Evolutionary conservation across 1,140 invertebrate species (phyloP).

Genomic region (Pararge aegeria): DNA sequence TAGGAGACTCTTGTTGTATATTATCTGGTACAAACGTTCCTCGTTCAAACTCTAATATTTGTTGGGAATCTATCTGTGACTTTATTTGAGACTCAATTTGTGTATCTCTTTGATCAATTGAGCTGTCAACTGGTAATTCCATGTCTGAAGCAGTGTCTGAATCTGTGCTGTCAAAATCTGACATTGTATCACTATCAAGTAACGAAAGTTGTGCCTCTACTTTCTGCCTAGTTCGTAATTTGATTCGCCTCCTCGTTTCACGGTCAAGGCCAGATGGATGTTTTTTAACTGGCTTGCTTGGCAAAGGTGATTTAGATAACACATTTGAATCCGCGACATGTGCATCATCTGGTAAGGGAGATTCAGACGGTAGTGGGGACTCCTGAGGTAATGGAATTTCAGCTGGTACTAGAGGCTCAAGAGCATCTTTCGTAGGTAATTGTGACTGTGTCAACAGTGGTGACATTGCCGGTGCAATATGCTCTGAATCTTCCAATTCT

Average conservation of each 20-base stretch:
- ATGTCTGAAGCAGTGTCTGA: too few relatives aligned
- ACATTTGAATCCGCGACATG: slow-evolving; percentile 3
- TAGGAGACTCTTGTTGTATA: slow-evolving; percentile 22
- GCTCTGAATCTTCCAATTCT: slow-evolving; percentile 16
- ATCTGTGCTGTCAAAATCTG: too few relatives aligned
- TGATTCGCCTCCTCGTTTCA: slow-evolving; percentile 5
- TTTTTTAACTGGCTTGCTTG: slow-evolving; percentile 27
- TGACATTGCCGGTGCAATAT: slow-evolving; percentile 24
- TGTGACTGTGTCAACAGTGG: slow-evolving; percentile 30
- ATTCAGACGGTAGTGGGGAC: slow-evolving; percentile 37
- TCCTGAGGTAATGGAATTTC: slow-evolving; percentile 46
- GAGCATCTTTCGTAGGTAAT: slow-evolving; percentile 18
- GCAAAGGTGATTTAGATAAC: slow-evolving; percentile 9
- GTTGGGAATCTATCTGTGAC: slow-evolving; percentile 18
- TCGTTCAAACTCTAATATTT: slow-evolving; percentile 17
- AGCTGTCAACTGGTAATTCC: too few relatives aligned
- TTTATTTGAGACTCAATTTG: slow-evolving; percentile 20
- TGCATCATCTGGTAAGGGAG: slow-evolving; percentile 28
- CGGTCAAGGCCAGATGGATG: slow-evolving; percentile 12
- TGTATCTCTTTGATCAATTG: too few relatives aligned
- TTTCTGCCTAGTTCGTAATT: slow-evolving; percentile 28
- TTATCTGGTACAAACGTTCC: slow-evolving; percentile 15
- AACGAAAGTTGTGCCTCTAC: too few relatives aligned
- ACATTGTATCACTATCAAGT: too few relatives aligned
- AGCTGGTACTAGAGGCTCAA: slow-evolving; percentile 31